Evolutionary conservation across 2,888 invertebrate species (phyloP), one percentile per base, ranked within the genome.

Genomic region (Lasioglossum morio): DNA sequence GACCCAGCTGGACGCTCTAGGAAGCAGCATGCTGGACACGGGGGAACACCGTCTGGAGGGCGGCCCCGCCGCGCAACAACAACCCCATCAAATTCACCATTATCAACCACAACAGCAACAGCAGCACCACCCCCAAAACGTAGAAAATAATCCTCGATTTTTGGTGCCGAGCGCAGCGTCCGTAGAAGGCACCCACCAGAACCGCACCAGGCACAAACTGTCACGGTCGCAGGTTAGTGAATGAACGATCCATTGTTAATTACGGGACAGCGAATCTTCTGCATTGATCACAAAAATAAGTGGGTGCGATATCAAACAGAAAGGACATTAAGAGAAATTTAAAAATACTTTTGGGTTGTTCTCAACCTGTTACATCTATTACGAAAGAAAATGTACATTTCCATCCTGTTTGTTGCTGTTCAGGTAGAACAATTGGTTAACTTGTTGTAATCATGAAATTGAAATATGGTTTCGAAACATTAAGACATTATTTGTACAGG

Each of bases 1-100:
- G 93, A 97, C 97, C 89, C 97, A 97, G 94, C 96, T 97, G 94
- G 97, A 97, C 96, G 96, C 96, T 89, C 95, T 97, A 93, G 97
- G 97, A 93, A 95, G 96, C 89, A 94, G 92, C 84, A 94, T 95
- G 95, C 91, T 95, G 91, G 94, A 94, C 86, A 92, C 94, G 72
- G 93, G 93, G 79, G 94, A 94, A 48, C 94, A 95, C 83, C 92
- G 92, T 90, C 89, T 94, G 81, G 92, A 92, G 70, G 86, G 92
- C 79, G 89, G 89, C 73, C 87, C 91, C 81, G 84, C 93, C 81
- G 84, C 93, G 81, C 87, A 93, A 72, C 87, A 95, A 79, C 95
- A 95, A 82, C 94, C 95, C 69, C 90, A 93, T 66, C 91, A 93
- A 27, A 86, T 92, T 76, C 92, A 91, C 87, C 89, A 91, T 74